Percentiles rank a stretch among this genome's conserved stretches.
phyloP scores from a whole-genome alignment of 2,113 vertebrate genomes.

The Ptilonorhynchus violaceus region DNA sequence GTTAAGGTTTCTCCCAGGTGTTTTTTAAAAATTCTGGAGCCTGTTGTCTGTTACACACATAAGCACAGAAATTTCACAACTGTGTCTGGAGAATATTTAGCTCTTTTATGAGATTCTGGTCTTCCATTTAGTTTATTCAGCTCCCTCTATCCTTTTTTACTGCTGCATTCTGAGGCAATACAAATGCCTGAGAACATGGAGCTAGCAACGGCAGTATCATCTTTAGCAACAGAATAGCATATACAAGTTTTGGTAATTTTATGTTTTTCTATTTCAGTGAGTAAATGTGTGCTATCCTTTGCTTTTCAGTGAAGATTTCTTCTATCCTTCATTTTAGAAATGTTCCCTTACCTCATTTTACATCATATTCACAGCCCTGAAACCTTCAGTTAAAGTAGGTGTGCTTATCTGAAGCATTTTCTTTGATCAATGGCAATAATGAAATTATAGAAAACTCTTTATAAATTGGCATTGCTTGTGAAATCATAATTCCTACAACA shows the following conservation, averaged over 20 bases:
- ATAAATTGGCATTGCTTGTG: neutral
- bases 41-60: neutral
- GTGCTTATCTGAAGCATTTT: neutral
- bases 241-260: neutral
- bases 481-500: neutral
- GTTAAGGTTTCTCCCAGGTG: neutral
- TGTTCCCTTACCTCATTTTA: neutral
- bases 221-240: neutral
- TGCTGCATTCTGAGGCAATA: neutral
- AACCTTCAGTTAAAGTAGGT: neutral
- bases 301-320: neutral
- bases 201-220: neutral
- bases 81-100: neutral
- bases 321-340: neutral
- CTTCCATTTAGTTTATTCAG: slow-evolving; percentile 6
- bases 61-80: neutral
- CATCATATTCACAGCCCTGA: neutral
- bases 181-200: neutral
- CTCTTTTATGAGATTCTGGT: slow-evolving; percentile 7
- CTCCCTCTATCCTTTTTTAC: neutral
- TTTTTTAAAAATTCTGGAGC: neutral
- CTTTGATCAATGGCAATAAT: neutral
- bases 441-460: neutral
- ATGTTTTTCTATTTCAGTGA: neutral
- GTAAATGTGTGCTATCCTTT: neutral